These are phyloP conservation scores for Pholis gunnellus DNA, from an alignment of 2,113 vertebrate species.

Conservation along the genomic window DNA sequence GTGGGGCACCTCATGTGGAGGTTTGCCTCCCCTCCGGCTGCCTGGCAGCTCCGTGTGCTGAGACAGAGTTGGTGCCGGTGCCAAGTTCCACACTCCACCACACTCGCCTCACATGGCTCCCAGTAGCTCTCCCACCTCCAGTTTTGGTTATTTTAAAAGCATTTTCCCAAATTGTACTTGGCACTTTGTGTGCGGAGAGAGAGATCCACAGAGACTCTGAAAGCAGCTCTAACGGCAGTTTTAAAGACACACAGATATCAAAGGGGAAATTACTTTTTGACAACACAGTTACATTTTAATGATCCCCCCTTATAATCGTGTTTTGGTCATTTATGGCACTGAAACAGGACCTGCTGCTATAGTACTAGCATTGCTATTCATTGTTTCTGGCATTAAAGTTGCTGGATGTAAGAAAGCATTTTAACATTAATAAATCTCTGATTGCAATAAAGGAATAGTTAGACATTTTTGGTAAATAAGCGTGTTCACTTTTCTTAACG, in stretches of 20 bases:
- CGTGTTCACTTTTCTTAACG: background rate
- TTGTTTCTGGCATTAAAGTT: background rate
- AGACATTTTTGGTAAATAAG: background rate
- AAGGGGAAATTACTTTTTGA: background rate
- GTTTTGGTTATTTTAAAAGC: conserved; percentile 62
- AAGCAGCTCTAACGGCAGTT: conserved; percentile 17
- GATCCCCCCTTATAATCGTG: background rate
- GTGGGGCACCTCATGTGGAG: conserved; percentile 44
- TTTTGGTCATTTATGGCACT: background rate
- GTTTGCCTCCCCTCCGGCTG: conserved; percentile 31
- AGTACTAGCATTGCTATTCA: background rate
- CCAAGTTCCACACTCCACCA: conserved; percentile 68
- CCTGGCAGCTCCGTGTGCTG: conserved; percentile 22
- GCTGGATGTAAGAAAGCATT: background rate
- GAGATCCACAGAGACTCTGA: conserved; percentile 25
- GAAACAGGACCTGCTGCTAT: background rate
- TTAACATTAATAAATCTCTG: background rate
- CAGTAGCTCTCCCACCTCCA: conserved; percentile 50
- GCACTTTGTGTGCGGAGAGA: conserved; percentile 38
- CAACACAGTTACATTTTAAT: background rate
- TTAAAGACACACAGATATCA: background rate
- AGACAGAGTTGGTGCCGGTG: conserved; percentile 29
- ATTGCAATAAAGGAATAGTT: background rate
- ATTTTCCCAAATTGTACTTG: conserved; percentile 59
- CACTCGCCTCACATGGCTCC: conserved; percentile 65